Percentiles rank a stretch among this genome's conserved stretches.
Evolutionary conservation across 2,113 vertebrate species (phyloP).

Genomic region (Typhlomys cinereus): DNA sequence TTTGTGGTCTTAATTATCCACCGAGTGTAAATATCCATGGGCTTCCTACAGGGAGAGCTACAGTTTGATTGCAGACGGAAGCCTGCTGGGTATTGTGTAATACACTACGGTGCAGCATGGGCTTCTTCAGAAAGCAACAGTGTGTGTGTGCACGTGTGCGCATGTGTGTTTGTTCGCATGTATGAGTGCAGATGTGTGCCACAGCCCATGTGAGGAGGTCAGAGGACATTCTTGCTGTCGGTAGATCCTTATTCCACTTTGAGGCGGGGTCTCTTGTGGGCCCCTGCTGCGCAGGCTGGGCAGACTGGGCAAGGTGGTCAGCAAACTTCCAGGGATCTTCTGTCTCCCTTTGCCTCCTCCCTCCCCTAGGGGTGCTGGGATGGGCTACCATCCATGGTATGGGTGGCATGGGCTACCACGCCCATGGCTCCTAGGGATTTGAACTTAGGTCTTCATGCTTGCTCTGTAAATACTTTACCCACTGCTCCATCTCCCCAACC

Average conservation of each 20-base stretch:
- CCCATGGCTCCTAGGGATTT: neutral
- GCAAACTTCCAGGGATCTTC: neutral
- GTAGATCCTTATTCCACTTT: neutral
- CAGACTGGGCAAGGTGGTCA: neutral
- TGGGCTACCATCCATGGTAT: neutral
- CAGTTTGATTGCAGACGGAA: neutral
- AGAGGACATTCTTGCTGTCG: neutral
- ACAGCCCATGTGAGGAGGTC: neutral
- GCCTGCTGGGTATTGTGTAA: neutral
- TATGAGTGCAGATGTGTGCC: neutral
- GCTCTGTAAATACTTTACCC: neutral
- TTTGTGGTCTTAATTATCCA: conserved; percentile 1
- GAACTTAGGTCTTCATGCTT: neutral
- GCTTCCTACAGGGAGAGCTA: conserved; percentile 23
- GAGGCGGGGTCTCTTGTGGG: neutral
- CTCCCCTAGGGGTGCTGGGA: neutral
- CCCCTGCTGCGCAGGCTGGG: neutral
- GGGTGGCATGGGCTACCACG: too few relatives aligned
- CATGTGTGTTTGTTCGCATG: neutral
- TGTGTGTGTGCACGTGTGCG: neutral
- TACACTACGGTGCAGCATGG: rapidly evolving
- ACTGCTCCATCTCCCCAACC: neutral
- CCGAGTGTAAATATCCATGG: neutral
- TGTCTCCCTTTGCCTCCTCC: neutral
- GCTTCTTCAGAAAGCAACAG: neutral